phyloP scores from a whole-genome alignment of 2,113 vertebrate genomes.

The Ranitomeya imitator region DNA sequence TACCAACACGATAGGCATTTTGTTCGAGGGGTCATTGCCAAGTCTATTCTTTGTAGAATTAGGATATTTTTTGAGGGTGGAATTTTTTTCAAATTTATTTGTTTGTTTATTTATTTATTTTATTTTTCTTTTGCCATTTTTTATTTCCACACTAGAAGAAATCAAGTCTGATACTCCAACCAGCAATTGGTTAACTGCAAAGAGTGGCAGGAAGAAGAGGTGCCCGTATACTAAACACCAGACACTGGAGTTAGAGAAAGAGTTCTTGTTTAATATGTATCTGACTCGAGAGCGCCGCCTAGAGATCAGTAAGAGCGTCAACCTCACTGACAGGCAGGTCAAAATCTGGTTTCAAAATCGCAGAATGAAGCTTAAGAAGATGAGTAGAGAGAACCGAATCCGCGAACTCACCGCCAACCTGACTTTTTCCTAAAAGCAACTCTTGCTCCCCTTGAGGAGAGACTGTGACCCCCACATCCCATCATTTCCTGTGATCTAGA shows the following conservation, averaged over 20 bases:
- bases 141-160: constrained; percentile 86
- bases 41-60: constrained; percentile 27
- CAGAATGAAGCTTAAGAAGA: constrained; percentile 99
- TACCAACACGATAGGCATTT: constrained; percentile 24
- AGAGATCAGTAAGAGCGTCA: constrained; percentile 99
- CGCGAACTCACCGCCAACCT: constrained; percentile 98
- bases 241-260: constrained; percentile 99
- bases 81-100: constrained; percentile 58
- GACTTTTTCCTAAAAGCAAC: constrained; percentile 93
- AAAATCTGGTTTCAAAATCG: constrained; percentile 99
- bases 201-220: constrained; percentile 97
- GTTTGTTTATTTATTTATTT: too few species aligned
- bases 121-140: too few species aligned
- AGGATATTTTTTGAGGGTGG: not conserved
- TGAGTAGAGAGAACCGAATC: constrained; percentile 98
- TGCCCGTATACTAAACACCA: constrained; percentile 99
- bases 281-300: constrained; percentile 99
- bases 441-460: constrained; percentile 72
- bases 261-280: constrained; percentile 99
- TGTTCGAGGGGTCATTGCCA: constrained; percentile 54
- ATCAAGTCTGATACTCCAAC: constrained; percentile 88
- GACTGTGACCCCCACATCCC: constrained; percentile 66
- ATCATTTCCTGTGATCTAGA: constrained; percentile 78
- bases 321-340: constrained; percentile 99
- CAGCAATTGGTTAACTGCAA: constrained; percentile 98